Conservation (phyloP, 2,113 vertebrate species). For the Gallinago media region DNA sequence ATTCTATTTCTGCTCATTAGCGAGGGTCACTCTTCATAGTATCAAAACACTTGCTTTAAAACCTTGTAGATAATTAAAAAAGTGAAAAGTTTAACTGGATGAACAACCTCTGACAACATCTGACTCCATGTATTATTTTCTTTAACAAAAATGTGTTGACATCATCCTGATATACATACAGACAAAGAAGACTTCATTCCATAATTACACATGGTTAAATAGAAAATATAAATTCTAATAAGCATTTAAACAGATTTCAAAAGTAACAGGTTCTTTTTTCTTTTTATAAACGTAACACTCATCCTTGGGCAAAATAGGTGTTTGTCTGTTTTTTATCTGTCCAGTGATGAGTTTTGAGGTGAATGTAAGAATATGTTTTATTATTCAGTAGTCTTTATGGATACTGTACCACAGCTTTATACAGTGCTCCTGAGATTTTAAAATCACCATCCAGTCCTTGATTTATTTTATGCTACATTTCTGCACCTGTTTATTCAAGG, state of each 20-base stretch:
- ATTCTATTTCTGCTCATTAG: neutral
- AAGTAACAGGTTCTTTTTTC: neutral
- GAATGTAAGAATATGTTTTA: neutral
- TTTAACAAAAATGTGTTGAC: neutral
- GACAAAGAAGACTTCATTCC: neutral
- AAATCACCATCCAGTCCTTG: neutral
- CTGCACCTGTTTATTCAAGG: neutral
- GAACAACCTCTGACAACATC: neutral
- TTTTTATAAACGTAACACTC: neutral
- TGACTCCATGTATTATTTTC: neutral
- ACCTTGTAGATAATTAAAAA: neutral
- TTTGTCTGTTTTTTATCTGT: neutral
- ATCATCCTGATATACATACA: neutral
- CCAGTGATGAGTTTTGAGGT: neutral
- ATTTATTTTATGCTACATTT: neutral
- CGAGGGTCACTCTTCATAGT: neutral
- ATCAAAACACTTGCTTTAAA: neutral
- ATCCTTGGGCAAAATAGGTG: neutral
- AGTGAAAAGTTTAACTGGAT: neutral
- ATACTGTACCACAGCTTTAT: neutral
- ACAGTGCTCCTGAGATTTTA: neutral
- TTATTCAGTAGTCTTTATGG: neutral
- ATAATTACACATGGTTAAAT: neutral
- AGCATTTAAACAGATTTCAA: neutral
- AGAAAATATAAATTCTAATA: neutral